phyloP scores from a whole-genome alignment of 2,113 vertebrate genomes.

The Hippolais icterina region DNA sequence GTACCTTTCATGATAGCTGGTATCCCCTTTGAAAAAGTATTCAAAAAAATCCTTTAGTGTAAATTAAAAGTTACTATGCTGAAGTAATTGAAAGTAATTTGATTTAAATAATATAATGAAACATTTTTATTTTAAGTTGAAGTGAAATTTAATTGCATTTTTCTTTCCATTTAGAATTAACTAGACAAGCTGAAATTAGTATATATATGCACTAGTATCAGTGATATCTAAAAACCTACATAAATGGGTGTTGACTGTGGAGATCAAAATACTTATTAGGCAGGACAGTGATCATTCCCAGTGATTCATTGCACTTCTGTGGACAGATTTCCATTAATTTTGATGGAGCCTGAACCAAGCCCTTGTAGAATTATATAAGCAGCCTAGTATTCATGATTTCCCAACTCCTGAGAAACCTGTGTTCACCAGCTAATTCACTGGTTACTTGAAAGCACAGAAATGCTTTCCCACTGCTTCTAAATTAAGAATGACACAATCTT shows the following conservation, averaged over 20 bases:
- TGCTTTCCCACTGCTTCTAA: not conserved
- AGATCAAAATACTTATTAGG: not conserved
- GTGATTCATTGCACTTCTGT: not conserved
- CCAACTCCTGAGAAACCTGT: not conserved
- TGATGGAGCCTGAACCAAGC: not conserved
- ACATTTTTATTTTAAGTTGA: not conserved
- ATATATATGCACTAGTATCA: not conserved
- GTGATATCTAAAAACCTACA: not conserved
- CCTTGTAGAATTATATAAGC: not conserved
- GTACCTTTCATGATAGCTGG: not conserved
- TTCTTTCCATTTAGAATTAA: not conserved
- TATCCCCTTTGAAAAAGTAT: not conserved
- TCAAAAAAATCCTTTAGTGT: not conserved
- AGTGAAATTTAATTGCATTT: not conserved
- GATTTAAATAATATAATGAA: not conserved
- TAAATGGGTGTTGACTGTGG: not conserved
- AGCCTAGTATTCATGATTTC: not conserved
- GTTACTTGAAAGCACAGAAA: not conserved
- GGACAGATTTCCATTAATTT: not conserved
- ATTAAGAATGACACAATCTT: not conserved
- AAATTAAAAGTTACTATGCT: not conserved
- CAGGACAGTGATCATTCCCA: not conserved
- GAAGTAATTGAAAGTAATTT: not conserved
- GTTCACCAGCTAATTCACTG: not conserved
- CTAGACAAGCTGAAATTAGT: not conserved